phyloP scores from a whole-genome alignment of 2,113 vertebrate species.

The Tragelaphus buxtoni region DNA sequence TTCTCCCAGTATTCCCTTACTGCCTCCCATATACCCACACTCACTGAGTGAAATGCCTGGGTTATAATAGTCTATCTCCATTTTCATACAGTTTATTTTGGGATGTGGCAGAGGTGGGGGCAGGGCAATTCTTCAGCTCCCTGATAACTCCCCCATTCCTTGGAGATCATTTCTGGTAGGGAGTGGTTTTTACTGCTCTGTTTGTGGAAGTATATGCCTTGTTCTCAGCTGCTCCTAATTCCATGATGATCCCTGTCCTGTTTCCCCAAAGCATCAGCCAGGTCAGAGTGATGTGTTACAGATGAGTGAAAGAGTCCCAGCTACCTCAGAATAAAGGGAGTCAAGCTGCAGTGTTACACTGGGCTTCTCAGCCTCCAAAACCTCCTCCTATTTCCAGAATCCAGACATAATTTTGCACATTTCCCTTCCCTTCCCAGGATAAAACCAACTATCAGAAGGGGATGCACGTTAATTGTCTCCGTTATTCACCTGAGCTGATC shows the following conservation, averaged over 20 bases:
- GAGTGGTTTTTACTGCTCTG: constrained; percentile 10
- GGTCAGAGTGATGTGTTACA: neutral
- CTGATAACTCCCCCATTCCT: neutral
- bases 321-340: constrained; percentile 12
- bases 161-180: neutral
- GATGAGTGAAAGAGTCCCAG: neutral
- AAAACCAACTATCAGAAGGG: constrained; percentile 39
- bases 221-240: constrained; percentile 60
- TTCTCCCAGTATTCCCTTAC: too few species aligned
- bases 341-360: neutral
- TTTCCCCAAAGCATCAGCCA: constrained; percentile 61
- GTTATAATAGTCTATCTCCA: neutral
- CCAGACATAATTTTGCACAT: constrained; percentile 41
- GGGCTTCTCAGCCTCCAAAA: neutral
- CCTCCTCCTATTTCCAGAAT: neutral
- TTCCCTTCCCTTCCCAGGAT: constrained; percentile 10
- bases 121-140: neutral
- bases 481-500: constrained; percentile 13
- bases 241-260: neutral
- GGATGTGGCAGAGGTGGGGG: neutral
- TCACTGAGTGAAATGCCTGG: neutral
- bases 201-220: neutral
- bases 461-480: neutral
- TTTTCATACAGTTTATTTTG: constrained; percentile 28
- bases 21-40: neutral